Evolutionary conservation across 2,797 vertebrate species (phyloP).

Genomic region (Vireo griseus): DNA sequence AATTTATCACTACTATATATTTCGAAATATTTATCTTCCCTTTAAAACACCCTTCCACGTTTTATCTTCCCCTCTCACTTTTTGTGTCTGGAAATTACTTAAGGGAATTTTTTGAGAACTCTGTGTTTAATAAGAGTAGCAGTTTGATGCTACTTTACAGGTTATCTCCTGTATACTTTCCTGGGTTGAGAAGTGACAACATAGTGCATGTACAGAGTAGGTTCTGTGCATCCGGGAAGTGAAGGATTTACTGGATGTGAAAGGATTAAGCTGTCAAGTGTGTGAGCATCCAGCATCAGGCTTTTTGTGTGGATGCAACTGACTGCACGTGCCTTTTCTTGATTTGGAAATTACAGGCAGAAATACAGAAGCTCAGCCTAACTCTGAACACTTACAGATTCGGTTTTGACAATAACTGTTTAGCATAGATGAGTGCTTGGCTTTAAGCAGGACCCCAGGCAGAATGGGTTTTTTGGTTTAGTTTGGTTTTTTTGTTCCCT

Average conservation of each 20-base stretch:
- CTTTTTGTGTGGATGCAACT: background rate
- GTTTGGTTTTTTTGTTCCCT: background rate
- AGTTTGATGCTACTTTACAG: background rate
- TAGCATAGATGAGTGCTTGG: background rate
- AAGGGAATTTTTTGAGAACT: background rate
- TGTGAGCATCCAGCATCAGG: background rate
- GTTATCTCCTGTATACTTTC: background rate
- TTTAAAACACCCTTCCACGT: background rate
- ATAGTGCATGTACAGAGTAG: background rate
- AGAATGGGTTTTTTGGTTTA: rapidly evolving
- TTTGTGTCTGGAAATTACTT: background rate
- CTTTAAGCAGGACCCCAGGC: background rate
- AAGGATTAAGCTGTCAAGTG: background rate
- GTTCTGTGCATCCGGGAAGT: background rate
- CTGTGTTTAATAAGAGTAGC: background rate
- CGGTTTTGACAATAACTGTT: background rate
- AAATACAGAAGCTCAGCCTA: background rate
- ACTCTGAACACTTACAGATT: background rate
- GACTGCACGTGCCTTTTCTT: background rate
- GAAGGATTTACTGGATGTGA: background rate
- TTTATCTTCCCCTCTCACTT: background rate
- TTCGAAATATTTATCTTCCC: background rate
- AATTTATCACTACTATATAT: background rate
- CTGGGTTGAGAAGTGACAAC: background rate
- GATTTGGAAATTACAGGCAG: background rate